phyloP scores from a whole-genome alignment of 2,888 invertebrate species.

The Galeopsomyia nigrocyanea region DNA sequence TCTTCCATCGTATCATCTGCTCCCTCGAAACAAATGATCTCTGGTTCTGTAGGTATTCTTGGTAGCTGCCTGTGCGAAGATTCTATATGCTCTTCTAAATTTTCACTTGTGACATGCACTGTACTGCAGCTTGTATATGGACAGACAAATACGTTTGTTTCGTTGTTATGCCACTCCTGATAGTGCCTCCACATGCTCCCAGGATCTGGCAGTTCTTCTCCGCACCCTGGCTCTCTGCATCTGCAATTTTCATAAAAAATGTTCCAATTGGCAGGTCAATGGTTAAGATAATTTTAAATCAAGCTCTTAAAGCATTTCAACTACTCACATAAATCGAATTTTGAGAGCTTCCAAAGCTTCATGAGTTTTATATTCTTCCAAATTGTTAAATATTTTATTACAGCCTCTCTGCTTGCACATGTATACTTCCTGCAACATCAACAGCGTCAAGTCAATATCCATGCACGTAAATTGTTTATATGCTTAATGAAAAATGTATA shows the following conservation, averaged over 20 bases:
- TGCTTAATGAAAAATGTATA: no score
- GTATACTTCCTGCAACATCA: constrained; percentile 62
- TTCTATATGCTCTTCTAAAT: constrained; percentile 66
- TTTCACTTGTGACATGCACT: constrained; percentile 61
- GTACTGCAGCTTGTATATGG: constrained; percentile 65
- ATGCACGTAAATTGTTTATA: no score
- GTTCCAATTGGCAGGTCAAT: no score
- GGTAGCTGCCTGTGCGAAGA: constrained; percentile 63
- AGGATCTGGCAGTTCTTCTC: constrained; percentile 66
- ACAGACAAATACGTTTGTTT: constrained; percentile 64
- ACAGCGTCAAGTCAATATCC: constrained; percentile 4
- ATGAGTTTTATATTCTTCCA: constrained; percentile 65
- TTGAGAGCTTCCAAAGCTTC: constrained; percentile 64
- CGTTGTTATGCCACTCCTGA: constrained; percentile 66
- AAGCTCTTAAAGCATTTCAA: no score
- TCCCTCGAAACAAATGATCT: constrained; percentile 65
- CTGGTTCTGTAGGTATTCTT: constrained; percentile 63
- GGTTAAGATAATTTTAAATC: no score
- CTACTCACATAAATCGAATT: constrained; percentile 64
- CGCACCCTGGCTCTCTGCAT: constrained; percentile 66
- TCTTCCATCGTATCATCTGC: constrained; percentile 61
- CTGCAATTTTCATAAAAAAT: constrained; percentile 48
- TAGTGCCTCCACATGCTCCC: constrained; percentile 68
- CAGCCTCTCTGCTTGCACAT: constrained; percentile 66
- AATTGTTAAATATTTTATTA: constrained; percentile 65